Conservation (phyloP, 2,797 vertebrate genomes). For the Anguilla megastoma region DNA sequence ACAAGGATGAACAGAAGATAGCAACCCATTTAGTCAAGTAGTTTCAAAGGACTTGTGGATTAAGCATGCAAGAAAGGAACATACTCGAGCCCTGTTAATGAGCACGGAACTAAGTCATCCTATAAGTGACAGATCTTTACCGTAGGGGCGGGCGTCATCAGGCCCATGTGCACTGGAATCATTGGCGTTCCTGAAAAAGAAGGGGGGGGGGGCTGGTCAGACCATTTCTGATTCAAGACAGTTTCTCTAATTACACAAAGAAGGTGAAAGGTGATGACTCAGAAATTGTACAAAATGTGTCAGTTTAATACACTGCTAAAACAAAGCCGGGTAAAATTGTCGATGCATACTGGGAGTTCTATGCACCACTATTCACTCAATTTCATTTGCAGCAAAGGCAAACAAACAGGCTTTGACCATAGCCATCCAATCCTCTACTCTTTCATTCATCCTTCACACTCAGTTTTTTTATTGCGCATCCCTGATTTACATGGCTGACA, state of each 20-base stretch:
- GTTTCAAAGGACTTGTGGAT: background rate
- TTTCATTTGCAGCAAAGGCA: too few relatives aligned
- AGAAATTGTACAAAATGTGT: background rate
- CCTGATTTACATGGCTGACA: too few relatives aligned
- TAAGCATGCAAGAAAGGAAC: background rate
- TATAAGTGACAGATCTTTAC: slow-evolving; percentile 64
- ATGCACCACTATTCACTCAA: too few relatives aligned
- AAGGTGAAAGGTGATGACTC: background rate
- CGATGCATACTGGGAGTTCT: too few relatives aligned
- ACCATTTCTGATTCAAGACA: background rate
- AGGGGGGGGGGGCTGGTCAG: background rate
- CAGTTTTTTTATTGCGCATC: too few relatives aligned
- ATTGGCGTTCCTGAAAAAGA: slow-evolving; percentile 82
- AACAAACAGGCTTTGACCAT: too few relatives aligned
- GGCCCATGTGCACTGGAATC: slow-evolving; percentile 98
- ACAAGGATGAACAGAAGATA: background rate
- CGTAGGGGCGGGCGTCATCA: slow-evolving; percentile 90
- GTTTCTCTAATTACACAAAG: background rate
- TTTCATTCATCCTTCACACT: too few relatives aligned
- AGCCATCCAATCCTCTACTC: too few relatives aligned
- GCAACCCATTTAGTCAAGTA: too few relatives aligned
- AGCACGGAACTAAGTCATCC: background rate
- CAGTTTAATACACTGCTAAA: too few relatives aligned
- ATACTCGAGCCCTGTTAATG: background rate
- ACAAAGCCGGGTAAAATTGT: too few relatives aligned